These are phyloP conservation scores for Zaprionus ghesquierei DNA, from an alignment of 1,140 invertebrate species.

Conservation along the genomic window DNA sequence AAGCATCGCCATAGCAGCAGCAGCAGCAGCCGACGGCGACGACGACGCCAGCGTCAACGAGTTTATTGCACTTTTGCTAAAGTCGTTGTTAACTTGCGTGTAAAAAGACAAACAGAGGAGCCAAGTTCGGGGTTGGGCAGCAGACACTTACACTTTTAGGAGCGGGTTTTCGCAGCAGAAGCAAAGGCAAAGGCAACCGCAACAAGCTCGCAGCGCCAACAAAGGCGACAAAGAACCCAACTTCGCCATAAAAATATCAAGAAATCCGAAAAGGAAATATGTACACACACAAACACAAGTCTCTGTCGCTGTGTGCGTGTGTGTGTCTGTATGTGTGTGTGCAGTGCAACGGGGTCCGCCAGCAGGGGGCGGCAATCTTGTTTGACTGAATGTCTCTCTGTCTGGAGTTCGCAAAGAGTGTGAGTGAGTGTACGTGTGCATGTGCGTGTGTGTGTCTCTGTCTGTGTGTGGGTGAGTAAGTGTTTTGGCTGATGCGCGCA, in stretches of 20 bases:
- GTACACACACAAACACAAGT: neutral
- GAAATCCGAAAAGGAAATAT: constrained; percentile 45
- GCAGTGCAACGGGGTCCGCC: neutral
- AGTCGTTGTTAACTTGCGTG: constrained; percentile 47
- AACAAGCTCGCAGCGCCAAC: constrained; percentile 36
- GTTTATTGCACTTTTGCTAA: constrained; percentile 74
- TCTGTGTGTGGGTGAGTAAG: constrained; percentile 19
- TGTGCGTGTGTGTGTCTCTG: neutral
- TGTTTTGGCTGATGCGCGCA: constrained; percentile 28
- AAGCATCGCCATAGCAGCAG: neutral
- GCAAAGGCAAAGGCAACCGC: neutral
- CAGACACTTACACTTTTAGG: constrained; percentile 66
- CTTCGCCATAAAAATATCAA: constrained; percentile 44
- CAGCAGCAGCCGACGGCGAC: neutral
- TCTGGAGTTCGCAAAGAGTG: constrained; percentile 37
- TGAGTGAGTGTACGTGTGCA: neutral
- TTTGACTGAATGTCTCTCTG: constrained; percentile 55
- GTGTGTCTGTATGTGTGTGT: too few species aligned
- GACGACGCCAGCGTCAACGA: constrained; percentile 42
- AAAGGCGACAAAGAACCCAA: constrained; percentile 70
- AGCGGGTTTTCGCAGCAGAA: constrained; percentile 10
- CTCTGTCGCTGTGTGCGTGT: too few species aligned
- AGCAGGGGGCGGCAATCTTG: constrained; percentile 27
- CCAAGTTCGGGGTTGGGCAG: constrained; percentile 25
- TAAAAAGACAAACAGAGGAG: constrained; percentile 61